Percentiles rank a stretch among this genome's conserved stretches.
Evolutionary conservation across 2,113 vertebrate species (phyloP).

Genomic region (Pedionomus torquatus): DNA sequence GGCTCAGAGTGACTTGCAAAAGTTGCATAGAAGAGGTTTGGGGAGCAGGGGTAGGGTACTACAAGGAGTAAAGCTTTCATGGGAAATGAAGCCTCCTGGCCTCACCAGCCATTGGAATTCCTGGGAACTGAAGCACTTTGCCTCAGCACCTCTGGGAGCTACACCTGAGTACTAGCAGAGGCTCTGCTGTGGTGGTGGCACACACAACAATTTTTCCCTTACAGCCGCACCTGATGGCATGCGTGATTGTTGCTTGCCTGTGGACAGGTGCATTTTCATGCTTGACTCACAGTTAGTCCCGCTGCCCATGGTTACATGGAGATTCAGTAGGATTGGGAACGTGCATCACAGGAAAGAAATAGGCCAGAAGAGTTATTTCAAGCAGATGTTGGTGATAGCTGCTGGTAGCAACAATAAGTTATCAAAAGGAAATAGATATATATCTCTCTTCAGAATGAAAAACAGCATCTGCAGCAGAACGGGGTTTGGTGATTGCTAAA

Average conservation of each 20-base stretch:
- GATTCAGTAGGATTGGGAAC: not conserved
- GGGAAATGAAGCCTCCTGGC: not conserved
- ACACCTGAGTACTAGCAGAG: not conserved
- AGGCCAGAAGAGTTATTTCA: not conserved
- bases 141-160: not conserved
- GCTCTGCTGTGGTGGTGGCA: rapidly evolving
- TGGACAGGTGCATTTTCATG: not conserved
- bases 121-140: not conserved
- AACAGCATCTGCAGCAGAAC: not conserved
- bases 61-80: not conserved
- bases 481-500: not conserved
- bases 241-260: not conserved
- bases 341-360: not conserved
- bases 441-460: not conserved
- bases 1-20: not conserved
- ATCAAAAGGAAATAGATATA: not conserved
- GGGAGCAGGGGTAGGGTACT: not conserved
- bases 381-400: not conserved
- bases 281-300: not conserved
- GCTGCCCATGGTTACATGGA: rapidly evolving
- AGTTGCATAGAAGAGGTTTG: not conserved
- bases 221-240: not conserved
- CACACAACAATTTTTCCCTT: not conserved
- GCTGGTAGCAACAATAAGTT: not conserved
- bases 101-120: not conserved